Evolutionary conservation across 2,113 vertebrate genomes (phyloP).

Genomic region (Dromiciops gliroides): DNA sequence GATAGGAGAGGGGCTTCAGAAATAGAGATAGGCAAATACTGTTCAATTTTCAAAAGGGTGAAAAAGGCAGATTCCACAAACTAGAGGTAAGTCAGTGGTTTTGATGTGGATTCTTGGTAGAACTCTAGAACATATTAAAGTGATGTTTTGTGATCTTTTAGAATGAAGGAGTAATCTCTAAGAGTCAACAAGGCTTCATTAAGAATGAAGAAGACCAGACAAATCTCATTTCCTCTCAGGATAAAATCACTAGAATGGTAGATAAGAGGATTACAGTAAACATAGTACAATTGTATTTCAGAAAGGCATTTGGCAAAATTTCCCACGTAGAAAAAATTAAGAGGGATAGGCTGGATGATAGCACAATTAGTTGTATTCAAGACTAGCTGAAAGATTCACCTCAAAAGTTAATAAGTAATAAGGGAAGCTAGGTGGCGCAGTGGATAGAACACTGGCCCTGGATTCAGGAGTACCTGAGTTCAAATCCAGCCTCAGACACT

Average conservation of each 20-base stretch:
- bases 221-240: neutral
- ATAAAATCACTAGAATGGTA: neutral
- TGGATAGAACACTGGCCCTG: too few relatives aligned
- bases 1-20: neutral
- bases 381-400: neutral
- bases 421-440: too few relatives aligned
- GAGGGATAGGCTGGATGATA: neutral
- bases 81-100: neutral
- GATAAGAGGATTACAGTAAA: neutral
- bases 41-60: neutral
- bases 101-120: neutral
- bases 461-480: too few relatives aligned
- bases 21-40: neutral
- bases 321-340: neutral
- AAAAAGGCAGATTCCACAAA: neutral
- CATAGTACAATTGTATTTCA: neutral
- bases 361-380: neutral
- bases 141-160: neutral
- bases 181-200: neutral
- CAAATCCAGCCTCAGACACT: too few relatives aligned
- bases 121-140: neutral
- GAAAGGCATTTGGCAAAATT: neutral
- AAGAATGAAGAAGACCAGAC: neutral
- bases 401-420: too few relatives aligned
- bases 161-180: neutral